phyloP scores from a whole-genome alignment of 2,888 invertebrate genomes.

The Chironomus riparius region DNA sequence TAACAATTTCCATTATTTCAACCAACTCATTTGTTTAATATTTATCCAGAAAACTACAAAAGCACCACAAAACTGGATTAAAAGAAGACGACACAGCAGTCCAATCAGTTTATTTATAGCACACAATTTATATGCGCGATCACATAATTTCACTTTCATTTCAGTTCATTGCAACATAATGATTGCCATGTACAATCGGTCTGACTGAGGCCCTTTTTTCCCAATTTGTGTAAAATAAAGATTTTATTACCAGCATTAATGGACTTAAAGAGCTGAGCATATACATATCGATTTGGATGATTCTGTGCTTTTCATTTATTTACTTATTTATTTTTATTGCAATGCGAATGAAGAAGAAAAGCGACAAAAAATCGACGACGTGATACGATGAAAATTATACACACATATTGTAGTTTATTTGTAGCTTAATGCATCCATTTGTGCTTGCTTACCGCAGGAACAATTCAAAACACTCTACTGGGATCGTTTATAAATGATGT shows the following conservation, averaged over 20 bases:
- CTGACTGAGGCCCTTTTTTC: not conserved
- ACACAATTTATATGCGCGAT: no score
- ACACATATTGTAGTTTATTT: not conserved
- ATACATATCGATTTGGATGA: not conserved
- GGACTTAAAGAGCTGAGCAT: not conserved
- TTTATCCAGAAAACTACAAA: no score
- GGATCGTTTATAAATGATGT: no score
- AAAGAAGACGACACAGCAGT: no score
- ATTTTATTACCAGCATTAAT: not conserved
- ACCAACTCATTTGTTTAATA: no score
- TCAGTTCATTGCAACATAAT: not conserved
- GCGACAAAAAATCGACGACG: not conserved
- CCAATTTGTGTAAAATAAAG: not conserved
- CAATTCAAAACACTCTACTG: not conserved
- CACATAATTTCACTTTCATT: not conserved
- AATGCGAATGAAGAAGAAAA: not conserved
- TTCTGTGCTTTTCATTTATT: not conserved
- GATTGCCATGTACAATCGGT: no score
- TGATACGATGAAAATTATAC: not conserved
- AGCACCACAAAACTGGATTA: no score
- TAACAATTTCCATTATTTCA: no score
- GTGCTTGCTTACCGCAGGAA: not conserved
- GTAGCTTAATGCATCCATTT: not conserved
- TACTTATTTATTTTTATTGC: not conserved
- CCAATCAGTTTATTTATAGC: no score